Evolutionary conservation across 2,888 invertebrate species (phyloP).

Genomic region (Chrysina gloriosa): DNA sequence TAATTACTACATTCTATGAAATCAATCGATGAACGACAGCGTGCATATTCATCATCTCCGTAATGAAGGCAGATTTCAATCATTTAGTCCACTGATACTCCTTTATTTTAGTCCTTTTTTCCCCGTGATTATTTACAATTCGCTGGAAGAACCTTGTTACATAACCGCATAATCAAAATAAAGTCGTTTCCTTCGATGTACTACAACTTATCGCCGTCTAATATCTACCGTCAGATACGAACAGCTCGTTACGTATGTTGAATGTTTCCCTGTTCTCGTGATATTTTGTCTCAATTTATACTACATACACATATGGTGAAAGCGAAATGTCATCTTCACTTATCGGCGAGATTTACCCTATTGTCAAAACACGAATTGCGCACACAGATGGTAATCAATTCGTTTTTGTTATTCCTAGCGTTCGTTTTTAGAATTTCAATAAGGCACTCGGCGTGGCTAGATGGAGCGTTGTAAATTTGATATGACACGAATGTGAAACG

Average conservation of each 20-base stretch:
- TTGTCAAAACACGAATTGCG: slow-evolving; percentile 3
- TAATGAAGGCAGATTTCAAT: too few relatives aligned
- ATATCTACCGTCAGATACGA: not conserved
- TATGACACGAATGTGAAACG: not conserved
- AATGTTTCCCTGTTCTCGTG: not conserved
- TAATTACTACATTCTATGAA: too few relatives aligned
- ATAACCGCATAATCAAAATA: not conserved
- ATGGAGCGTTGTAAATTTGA: not conserved
- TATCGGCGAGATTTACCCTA: not conserved
- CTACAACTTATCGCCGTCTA: not conserved
- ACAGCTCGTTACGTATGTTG: not conserved
- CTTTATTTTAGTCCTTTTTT: not conserved
- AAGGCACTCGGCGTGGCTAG: not conserved
- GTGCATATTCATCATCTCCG: too few relatives aligned
- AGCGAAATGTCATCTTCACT: slow-evolving; percentile 29
- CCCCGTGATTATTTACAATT: not conserved
- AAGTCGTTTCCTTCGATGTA: not conserved
- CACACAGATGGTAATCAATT: not conserved
- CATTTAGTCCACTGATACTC: not conserved
- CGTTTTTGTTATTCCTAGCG: too few relatives aligned
- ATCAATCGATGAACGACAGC: too few relatives aligned
- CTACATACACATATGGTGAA: not conserved
- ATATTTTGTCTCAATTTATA: slow-evolving; percentile 8
- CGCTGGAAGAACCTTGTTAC: not conserved
- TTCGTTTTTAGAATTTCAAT: not conserved